Conservation (phyloP, 1,140 invertebrate species). For the Monomorium pharaonis region DNA sequence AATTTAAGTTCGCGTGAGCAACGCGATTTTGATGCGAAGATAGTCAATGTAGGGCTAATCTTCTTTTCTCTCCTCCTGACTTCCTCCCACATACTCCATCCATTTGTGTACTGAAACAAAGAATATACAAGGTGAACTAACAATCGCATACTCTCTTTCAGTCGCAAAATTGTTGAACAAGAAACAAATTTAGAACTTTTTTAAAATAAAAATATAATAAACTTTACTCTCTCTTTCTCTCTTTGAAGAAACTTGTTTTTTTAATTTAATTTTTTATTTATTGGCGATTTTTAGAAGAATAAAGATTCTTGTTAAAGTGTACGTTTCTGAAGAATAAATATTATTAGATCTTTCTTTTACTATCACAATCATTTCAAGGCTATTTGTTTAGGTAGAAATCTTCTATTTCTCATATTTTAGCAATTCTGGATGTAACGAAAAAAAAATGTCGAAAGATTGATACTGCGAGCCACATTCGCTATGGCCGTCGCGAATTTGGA, state of each 20-base stretch:
- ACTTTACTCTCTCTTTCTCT: neutral
- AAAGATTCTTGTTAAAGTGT: no score
- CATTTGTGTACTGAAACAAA: neutral
- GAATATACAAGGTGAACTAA: constrained; percentile 9
- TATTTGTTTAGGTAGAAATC: neutral
- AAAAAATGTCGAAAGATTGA: constrained; percentile 20
- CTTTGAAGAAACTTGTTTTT: neutral
- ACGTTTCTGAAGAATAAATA: no score
- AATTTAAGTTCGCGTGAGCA: constrained; percentile 38
- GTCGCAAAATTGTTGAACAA: neutral
- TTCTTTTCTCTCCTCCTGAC: constrained; percentile 19
- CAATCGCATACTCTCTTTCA: neutral
- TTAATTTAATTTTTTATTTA: neutral
- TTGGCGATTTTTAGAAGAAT: neutral
- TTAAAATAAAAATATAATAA: neutral
- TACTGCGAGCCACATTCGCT: neutral
- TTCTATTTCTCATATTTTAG: neutral
- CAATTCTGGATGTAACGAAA: neutral
- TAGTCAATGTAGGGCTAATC: constrained; percentile 30
- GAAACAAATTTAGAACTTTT: neutral
- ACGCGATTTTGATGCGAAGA: constrained; percentile 39
- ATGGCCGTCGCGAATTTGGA: constrained; percentile 7
- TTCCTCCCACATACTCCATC: constrained; percentile 3
- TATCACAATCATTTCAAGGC: neutral
- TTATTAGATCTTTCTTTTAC: neutral